Evolutionary conservation across 2,888 invertebrate genomes (phyloP), one percentile per base, ranked within the genome.

Genomic region (Thereva nobilitata): DNA sequence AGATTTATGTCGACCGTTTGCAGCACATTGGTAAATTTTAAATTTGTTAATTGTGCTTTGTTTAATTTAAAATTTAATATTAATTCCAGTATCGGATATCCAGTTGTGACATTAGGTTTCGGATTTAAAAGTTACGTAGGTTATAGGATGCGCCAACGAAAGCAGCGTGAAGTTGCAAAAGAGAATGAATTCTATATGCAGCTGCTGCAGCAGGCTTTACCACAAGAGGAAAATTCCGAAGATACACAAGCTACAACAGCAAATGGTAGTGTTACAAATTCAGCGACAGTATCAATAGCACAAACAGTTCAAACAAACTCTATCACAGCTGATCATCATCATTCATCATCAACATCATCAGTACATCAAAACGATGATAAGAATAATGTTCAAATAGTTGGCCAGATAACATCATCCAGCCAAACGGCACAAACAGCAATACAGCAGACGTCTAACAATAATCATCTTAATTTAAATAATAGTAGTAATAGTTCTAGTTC

Each of bases 131-230:
- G 93, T 79, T 93, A 93, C 79, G 88, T 96, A 71, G 92, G 93
- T 73, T 93, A 91, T 81, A 87, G 93, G 82, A 89, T 96, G 86
- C 86, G 95, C 78, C 87, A 93, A 86, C 87, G 95, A 72, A 90
- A 92, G 78, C 96, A 97, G 83, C 88, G 91, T 76, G 94, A 94
- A 79, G 95, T 98, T 74, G 91, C 95, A 71, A 93, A 92, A 82
- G 93, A 95, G 83, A 97, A 97, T 83, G 93, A 95, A 82, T 95
- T 95, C 84, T 96, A 95, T 82, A 88, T 92, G 85, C 92, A 95
- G 82, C 85, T 97, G 74, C 84, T 97, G 83, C 89, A 92, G 76
- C 92, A 96, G 82, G 95, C 97, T 74, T 82, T 97, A 79, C 96
- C 95, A 87, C 79, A 83, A 81, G 80, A 80, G 76, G 78, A 81